These are phyloP conservation scores for Bibio marci DNA, from an alignment of 2,888 invertebrate species.

Conservation along the genomic window DNA sequence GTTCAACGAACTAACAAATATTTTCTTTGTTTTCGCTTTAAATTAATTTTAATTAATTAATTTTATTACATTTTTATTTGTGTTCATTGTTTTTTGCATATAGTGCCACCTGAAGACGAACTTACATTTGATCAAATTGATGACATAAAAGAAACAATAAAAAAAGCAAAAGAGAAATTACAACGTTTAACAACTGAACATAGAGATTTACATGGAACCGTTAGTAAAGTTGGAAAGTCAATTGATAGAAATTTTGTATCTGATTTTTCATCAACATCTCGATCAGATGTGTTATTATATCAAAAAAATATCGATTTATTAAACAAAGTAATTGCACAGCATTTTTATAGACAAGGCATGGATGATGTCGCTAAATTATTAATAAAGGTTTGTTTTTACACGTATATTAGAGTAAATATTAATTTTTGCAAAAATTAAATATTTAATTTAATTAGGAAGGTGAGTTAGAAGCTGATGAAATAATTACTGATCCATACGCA, in stretches of 20 bases:
- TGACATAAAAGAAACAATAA: slow-evolving; percentile 54
- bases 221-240: slow-evolving; percentile 90
- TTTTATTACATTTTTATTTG: too few relatives aligned
- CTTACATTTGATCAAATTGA: slow-evolving; percentile 53
- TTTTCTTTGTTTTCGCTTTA: too few relatives aligned
- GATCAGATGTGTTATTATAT: slow-evolving; percentile 56
- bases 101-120: slow-evolving; percentile 48
- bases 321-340: slow-evolving; percentile 87
- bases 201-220: slow-evolving; percentile 50
- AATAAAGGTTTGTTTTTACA: slow-evolving; percentile 13
- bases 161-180: slow-evolving; percentile 65
- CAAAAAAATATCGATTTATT: slow-evolving; percentile 44
- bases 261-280: slow-evolving; percentile 77
- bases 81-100: slow-evolving; percentile 11
- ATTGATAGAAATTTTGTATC: slow-evolving; percentile 89
- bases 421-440: too few relatives aligned
- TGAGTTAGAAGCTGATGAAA: slow-evolving; percentile 1
- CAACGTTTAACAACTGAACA: slow-evolving; percentile 74
- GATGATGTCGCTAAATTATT: slow-evolving; percentile 79
- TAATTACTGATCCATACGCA: slow-evolving; percentile 43
- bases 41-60: too few relatives aligned
- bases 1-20: too few relatives aligned
- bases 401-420: slow-evolving; percentile 9
- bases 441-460: slow-evolving; percentile 4
- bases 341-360: slow-evolving; percentile 88